Base-by-base conservation (phyloP, 2,113 vertebrate genomes). In the Zosterops borbonicus region DNA sequence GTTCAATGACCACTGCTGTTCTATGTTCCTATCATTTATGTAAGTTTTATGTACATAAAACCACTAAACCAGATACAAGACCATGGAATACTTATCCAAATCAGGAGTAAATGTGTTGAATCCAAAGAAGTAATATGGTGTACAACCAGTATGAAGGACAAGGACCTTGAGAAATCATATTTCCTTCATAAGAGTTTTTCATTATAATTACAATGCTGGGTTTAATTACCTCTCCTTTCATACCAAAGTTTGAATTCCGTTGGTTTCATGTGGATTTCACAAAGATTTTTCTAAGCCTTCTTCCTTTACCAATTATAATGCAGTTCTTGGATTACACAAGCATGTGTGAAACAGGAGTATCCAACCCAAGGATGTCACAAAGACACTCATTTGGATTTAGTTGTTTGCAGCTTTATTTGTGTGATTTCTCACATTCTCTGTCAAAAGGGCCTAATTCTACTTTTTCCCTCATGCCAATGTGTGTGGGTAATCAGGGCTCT, bases 351-450 rank as follows among this genome's bases (percentile, higher is more conserved):
- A 89, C 28, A 27, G 37, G 31, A 89, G 49, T 21, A 92, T 71
- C 60, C 44, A 83, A 29, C 16, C 14, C 10, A 0, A 89, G 31
- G 27, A 53, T 49, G 62, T 21, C 33, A 11, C 44, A 64, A 12
- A 78, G 35, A 64, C 9, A 74, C 18, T 88, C 8, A 46, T 64
- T 90, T 83, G 44, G 52, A 81, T 81, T 83, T 68, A 76, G 62
- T 52, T 56, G 21, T 92, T 89, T 89, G 49, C 62, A 89, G 69
- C 20, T 86, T 91, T 81, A 53, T 80, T 89, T 90, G n/a, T 84
- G 69, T 76, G 39, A 89, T 81, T 92, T 90, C 76, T 84, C 73
- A 81, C 69, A 81, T 87, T 81, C 92, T 80, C 79, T 58, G 44
- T 83, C 65, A 89, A 68, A 81, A 53, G 13, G 41, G 23, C 42